phyloP scores from a whole-genome alignment of 2,113 vertebrate genomes.

The Aleadryas rufinucha region DNA sequence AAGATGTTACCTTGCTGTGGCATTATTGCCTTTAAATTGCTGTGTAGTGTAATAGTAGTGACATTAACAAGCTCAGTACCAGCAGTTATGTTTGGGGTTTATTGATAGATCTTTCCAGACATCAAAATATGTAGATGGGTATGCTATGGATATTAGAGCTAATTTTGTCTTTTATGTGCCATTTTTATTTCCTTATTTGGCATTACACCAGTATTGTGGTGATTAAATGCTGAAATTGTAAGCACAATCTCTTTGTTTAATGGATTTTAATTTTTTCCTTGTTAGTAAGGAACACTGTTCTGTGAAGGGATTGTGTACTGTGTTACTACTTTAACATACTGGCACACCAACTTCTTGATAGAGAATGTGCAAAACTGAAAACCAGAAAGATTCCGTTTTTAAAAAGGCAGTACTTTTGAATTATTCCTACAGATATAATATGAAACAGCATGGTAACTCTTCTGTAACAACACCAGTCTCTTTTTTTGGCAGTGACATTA shows the following conservation, averaged over 20 bases:
- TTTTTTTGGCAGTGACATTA: conserved; percentile 30
- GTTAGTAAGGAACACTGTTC: background rate
- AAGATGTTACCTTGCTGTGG: background rate
- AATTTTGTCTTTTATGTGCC: background rate
- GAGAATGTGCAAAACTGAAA: background rate
- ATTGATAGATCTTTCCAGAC: background rate
- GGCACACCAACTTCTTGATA: background rate
- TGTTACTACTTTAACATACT: background rate
- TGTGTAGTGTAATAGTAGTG: fast-evolving
- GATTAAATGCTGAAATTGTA: background rate
- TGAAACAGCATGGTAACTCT: background rate
- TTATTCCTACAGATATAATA: background rate
- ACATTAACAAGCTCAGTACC: background rate
- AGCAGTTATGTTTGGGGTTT: background rate
- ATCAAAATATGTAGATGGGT: background rate
- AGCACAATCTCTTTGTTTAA: background rate
- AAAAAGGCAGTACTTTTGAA: background rate
- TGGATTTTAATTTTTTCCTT: background rate
- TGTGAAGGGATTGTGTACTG: background rate
- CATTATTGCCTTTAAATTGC: background rate
- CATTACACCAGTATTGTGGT: background rate
- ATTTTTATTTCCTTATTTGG: background rate
- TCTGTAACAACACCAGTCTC: conserved; percentile 9
- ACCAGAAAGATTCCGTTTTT: fast-evolving
- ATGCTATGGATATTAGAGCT: background rate